Evolutionary conservation across 2,888 invertebrate species (phyloP), one percentile per base, ranked within the genome.

Genomic region (Nephrotoma appendiculata): DNA sequence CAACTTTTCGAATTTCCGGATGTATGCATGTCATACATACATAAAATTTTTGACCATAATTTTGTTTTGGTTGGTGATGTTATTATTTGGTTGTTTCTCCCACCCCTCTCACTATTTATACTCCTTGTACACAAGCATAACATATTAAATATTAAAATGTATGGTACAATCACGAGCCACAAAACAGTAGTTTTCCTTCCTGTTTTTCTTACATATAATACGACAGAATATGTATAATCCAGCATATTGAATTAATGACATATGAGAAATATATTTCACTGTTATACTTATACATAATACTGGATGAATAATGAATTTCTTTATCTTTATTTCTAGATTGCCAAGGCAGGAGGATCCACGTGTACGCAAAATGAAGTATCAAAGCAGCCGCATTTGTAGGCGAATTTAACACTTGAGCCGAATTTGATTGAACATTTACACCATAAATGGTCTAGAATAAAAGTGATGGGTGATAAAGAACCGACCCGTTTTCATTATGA

Each of bases 401-500:
- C 52, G 15, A 31, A 31, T 71, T 9, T 71, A 71, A 9, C 71
- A 31, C 31, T 71, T 11, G 7, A 15, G 15, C 9, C n/a, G 6
- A 5, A 52, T 52, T 52, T 52, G 15, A 11, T 31, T 71, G 0
- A 31, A 31, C 31, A 48, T 48, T 48, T 48, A 48, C 11, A 1
- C 12, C 48, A 7, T 71, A 71, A 71, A 71, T 71, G 71, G 71
- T 71, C 71, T 71, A 71, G 84, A 84, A 42, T n/a, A 84, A 12
- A 84, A 87, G 88, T 71, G 19, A 89, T 89, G 88, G 87, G 87
- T 19, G 89, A 89, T 89, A 90, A 91, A 91, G 90, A 91, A 87
- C 87, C 89, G 52, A 89, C 89, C 41, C 89, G 89, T 86, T 92
- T 91, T 88, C 91, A 91, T 87, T 92, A 92, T 89, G 92, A 92